A percentile compares a stretch with the other conserved stretches of the same genome.
Evolutionary conservation across 2,888 invertebrate genomes (phyloP).

Genomic region (Polydrusus tereticollis): DNA sequence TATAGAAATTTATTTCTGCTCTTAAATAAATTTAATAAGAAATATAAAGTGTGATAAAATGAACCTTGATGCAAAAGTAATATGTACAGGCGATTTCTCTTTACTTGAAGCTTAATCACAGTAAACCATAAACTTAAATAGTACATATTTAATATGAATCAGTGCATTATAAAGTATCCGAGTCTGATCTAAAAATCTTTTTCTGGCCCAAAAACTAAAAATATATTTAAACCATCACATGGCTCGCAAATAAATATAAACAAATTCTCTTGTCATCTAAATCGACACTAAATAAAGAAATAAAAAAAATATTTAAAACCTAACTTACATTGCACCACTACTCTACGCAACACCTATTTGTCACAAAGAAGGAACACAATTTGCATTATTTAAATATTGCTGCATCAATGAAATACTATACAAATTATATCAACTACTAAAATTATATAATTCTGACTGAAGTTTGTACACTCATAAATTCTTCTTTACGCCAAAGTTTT

Average conservation of each 20-base stretch:
- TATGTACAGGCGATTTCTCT: constrained; percentile 66
- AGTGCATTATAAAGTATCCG: constrained; percentile 61
- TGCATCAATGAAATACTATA: background rate
- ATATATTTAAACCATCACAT: constrained; percentile 22
- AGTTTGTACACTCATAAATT: background rate
- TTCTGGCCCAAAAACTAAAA: background rate
- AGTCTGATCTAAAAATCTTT: constrained; percentile 43
- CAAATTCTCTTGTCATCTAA: background rate
- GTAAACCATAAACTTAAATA: constrained; percentile 67
- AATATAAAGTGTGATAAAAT: constrained; percentile 58
- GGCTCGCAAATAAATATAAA: background rate
- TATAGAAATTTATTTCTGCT: constrained; percentile 63
- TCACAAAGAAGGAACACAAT: constrained; percentile 9
- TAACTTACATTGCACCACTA: constrained; percentile 26
- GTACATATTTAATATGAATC: constrained; percentile 66
- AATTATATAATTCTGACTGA: background rate
- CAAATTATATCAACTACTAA: background rate
- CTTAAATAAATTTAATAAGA: constrained; percentile 62
- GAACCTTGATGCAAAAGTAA: constrained; percentile 62
- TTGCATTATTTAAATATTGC: background rate
- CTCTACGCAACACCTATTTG: constrained; percentile 15
- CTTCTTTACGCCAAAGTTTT: background rate
- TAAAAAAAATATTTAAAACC: background rate
- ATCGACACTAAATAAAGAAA: background rate
- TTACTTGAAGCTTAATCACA: constrained; percentile 67